Evolutionary conservation across 2,888 invertebrate species (phyloP).

Genomic region (Actias luna): DNA sequence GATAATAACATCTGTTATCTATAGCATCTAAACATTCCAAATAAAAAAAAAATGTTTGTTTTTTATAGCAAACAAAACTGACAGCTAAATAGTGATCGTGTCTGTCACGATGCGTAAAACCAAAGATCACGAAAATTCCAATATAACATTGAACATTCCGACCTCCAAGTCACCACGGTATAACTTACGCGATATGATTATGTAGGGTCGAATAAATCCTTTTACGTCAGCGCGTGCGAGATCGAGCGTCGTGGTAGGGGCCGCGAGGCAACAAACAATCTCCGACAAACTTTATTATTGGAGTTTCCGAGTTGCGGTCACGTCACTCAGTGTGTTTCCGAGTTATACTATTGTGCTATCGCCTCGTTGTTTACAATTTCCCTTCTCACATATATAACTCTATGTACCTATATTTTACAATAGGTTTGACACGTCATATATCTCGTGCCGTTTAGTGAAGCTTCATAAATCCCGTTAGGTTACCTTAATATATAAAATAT

Average conservation of each 20-base stretch:
- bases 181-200: background rate
- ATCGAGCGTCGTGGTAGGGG: slow-evolving; percentile 28
- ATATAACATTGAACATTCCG: background rate
- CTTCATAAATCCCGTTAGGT: too few species aligned
- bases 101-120: background rate
- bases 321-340: slow-evolving; percentile 20
- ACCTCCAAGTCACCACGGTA: background rate
- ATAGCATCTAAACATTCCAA: background rate
- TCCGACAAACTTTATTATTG: slow-evolving; percentile 53
- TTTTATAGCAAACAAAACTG: background rate
- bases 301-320: slow-evolving; percentile 51
- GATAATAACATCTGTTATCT: background rate
- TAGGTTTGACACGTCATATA: background rate
- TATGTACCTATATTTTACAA: background rate
- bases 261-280: slow-evolving; percentile 32
- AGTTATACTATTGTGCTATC: slow-evolving; percentile 28
- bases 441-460: too few species aligned
- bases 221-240: background rate
- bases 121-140: background rate
- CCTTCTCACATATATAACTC: background rate
- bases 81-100: background rate
- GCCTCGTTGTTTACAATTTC: slow-evolving; percentile 21
- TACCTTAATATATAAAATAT: too few species aligned
- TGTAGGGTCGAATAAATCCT: slow-evolving; percentile 5
- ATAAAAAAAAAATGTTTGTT: background rate